Conservation (phyloP, 2,113 vertebrate genomes). For the Neolamprologus kungweensis region DNA sequence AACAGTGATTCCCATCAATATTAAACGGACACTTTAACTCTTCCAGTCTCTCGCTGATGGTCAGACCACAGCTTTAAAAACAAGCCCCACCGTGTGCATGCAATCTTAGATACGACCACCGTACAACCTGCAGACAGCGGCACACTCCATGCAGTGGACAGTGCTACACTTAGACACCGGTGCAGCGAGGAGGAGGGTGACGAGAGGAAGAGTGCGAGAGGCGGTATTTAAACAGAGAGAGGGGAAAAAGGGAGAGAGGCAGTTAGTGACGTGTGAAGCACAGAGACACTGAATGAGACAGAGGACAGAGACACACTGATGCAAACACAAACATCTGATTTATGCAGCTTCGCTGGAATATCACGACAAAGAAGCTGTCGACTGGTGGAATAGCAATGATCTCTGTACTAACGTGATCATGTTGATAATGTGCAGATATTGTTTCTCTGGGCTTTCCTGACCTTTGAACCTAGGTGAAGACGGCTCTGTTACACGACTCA, state of each 20-base stretch:
- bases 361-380: background rate
- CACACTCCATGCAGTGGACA: conserved; percentile 61
- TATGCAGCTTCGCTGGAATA: background rate
- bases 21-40: background rate
- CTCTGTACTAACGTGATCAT: background rate
- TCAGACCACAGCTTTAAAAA: background rate
- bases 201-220: background rate
- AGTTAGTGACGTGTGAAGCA: conserved; percentile 55
- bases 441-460: too few species aligned
- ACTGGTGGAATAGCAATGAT: fast-evolving
- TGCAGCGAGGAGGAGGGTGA: conserved; percentile 7
- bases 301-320: conserved; percentile 29
- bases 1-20: background rate
- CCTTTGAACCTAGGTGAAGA: too few species aligned
- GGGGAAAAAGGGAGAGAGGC: conserved; percentile 43
- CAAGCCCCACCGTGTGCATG: conserved; percentile 16
- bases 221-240: conserved; percentile 24
- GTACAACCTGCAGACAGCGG: conserved; percentile 62
- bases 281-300: conserved; percentile 48
- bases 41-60: background rate
- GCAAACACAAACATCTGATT: background rate
- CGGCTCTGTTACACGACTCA: too few species aligned
- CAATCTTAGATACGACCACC: conserved; percentile 16
- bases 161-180: conserved; percentile 51
- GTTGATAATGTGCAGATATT: too few species aligned